A percentile compares a stretch with the other conserved stretches of the same genome.
These are phyloP conservation scores for Labrus mixtus DNA, from an alignment of 2,113 vertebrate species.

Conservation along the genomic window DNA sequence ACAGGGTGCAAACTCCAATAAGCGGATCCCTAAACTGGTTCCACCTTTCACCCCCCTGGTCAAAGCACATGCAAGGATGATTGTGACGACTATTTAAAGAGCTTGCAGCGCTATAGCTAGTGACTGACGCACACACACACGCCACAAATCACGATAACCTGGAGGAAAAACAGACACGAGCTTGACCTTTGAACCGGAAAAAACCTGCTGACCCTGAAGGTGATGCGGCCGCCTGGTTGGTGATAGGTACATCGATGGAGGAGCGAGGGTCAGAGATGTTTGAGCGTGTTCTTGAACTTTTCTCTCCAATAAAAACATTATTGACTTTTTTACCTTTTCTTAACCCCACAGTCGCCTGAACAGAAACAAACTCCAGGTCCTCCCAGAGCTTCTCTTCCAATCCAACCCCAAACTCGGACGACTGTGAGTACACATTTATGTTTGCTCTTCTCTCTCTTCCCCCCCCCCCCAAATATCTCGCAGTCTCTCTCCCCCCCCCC, in stretches of 20 bases:
- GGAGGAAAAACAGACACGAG: conserved; percentile 50
- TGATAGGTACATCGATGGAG: conserved; percentile 38
- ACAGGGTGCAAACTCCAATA: no score
- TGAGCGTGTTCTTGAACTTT: neutral
- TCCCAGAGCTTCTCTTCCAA: conserved; percentile 98
- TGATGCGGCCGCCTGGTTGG: conserved; percentile 24
- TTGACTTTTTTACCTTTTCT: conserved; percentile 15
- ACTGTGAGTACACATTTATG: conserved; percentile 89
- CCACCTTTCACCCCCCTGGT: conserved; percentile 9
- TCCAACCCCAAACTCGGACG: conserved; percentile 94
- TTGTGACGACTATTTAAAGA: conserved; percentile 29
- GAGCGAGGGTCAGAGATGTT: conserved; percentile 4
- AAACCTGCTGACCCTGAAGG: conserved; percentile 40
- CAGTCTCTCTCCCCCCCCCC: neutral
- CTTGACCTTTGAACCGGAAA: conserved; percentile 51
- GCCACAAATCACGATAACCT: conserved; percentile 51
- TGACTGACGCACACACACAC: conserved; percentile 18
- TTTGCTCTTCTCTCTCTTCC: conserved; percentile 34
- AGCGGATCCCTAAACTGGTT: neutral
- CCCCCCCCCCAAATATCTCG: conserved; percentile 1
- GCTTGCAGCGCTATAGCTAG: conserved; percentile 40
- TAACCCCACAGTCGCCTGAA: conserved; percentile 90
- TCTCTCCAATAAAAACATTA: neutral
- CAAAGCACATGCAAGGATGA: conserved; percentile 4
- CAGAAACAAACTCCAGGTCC: conserved; percentile 96